Base-by-base conservation (phyloP, 2,888 invertebrate species). In the Tipula lateralis region DNA sequence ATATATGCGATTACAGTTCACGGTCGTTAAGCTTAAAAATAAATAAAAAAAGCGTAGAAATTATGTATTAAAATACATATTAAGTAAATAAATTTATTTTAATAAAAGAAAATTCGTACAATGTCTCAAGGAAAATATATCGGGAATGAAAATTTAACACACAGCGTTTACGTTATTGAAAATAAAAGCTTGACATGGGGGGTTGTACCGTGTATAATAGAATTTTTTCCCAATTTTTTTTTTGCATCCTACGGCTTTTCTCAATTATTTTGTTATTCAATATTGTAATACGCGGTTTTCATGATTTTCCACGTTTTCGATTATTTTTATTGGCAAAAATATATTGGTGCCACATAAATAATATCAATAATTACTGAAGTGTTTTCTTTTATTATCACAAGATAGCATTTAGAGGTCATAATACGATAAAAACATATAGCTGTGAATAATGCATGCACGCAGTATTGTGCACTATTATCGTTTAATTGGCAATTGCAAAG, bases 1-100 rank as follows among this genome's bases (percentile, higher is more conserved):
- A 19, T 66, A 66, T 24, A 9, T 66, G 66, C 66, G 66, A 66
- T 66, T 66, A 13, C 66, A 66, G 66, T 66, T 66, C 66, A 66
- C 24, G 66, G 66, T 66, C 66, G 66, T 66, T 66, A 24, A 24
- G 12, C 9, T 24, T 3, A n/a, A 44, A 44, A 39, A 39, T 39
- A 39, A n/a, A 66, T 4, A 66, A 66, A n/a, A 66, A 66, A 66
- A 66, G 66, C 24, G 66, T 24, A 66, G 4, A 66, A 24, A 66
- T 66, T 66, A 66, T 66, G 66, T 66, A 66, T 66, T 66, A 6
- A 66, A 66, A 66, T 66, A n/a, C n/a, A n/a, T n/a, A 66, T 66
- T 66, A 66, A 66, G 24, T 24, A 66, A 24, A 24, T 24, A 66
- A 24, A 66, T 66, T 66, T 66, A 66, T 66, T 66, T 66, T 19